A percentile compares a stretch with the other conserved stretches of the same genome.
These are phyloP conservation scores for Ciconia nigra DNA, from an alignment of 2,797 vertebrate genomes.

Conservation along the genomic window DNA sequence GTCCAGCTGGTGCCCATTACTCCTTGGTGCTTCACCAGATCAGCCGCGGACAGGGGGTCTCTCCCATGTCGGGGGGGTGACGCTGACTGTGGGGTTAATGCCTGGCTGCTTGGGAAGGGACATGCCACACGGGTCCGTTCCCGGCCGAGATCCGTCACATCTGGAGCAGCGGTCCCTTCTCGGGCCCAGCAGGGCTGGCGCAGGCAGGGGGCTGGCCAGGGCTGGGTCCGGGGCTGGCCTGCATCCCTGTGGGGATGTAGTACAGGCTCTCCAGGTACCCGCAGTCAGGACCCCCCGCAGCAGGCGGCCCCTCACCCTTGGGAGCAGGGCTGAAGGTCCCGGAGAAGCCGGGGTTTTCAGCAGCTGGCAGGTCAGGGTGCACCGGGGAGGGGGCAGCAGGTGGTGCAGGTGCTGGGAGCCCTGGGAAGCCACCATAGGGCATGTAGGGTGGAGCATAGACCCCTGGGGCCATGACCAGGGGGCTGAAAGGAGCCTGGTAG, in stretches of 20 bases:
- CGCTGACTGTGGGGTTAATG: background rate
- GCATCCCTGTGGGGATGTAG: conserved; percentile 89
- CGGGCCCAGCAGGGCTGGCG: background rate
- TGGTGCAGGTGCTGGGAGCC: conserved; percentile 70
- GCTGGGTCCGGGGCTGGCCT: conserved; percentile 78
- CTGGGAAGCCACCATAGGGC: conserved; percentile 76
- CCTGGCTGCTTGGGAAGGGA: background rate
- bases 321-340: conserved; percentile 73
- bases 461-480: conserved; percentile 62
- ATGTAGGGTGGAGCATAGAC: conserved; percentile 83
- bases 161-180: background rate
- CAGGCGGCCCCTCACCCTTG: conserved; percentile 62
- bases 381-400: conserved; percentile 72
- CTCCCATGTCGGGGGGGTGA: background rate
- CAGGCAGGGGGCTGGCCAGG: conserved; percentile 61
- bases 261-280: conserved; percentile 89
- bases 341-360: conserved; percentile 66
- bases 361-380: conserved; percentile 73
- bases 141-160: background rate
- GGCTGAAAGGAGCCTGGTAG: conserved; percentile 82
- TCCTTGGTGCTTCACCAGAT: rapidly evolving
- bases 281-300: conserved; percentile 79
- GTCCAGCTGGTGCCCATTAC: rapidly evolving
- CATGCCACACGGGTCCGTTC: rapidly evolving
- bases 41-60: background rate